These are phyloP conservation scores for Hydractinia symbiolongicarpus DNA, from an alignment of 30 jellyfish, hydroid and myxozoan species.

Conservation along the genomic window DNA sequence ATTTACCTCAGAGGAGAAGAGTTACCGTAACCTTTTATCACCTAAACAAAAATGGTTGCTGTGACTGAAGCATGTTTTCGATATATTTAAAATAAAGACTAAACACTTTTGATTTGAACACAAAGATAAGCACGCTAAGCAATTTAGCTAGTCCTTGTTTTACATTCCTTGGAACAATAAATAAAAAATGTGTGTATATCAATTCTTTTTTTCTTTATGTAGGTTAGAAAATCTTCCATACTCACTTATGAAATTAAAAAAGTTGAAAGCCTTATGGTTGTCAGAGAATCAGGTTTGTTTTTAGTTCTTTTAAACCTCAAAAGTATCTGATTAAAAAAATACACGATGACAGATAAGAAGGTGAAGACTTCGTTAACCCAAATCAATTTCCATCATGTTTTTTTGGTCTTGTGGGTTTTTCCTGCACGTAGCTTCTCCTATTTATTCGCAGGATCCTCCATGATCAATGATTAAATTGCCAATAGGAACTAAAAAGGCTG, in stretches of 20 bases:
- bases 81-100: not conserved
- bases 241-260: slow-evolving; percentile 80
- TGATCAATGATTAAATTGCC: too few species aligned
- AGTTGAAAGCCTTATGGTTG: slow-evolving; percentile 89
- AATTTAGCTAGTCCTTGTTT: too few species aligned
- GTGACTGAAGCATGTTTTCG: not conserved
- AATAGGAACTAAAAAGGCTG: too few species aligned
- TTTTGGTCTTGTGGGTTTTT: too few species aligned
- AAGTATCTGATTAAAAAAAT: not conserved
- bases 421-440: too few species aligned
- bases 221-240: slow-evolving; percentile 93
- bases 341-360: not conserved
- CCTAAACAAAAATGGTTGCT: too few species aligned
- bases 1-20: not conserved
- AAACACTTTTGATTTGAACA: too few species aligned
- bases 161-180: too few species aligned
- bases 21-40: not conserved
- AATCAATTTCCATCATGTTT: not conserved
- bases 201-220: not conserved
- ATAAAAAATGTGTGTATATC: too few species aligned
- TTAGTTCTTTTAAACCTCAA: not conserved
- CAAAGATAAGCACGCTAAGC: too few species aligned
- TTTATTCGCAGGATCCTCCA: too few species aligned
- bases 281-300: slow-evolving; percentile 88
- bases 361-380: not conserved